Base-by-base conservation (phyloP, 1,140 invertebrate species). In the Piezodorus guildinii region DNA sequence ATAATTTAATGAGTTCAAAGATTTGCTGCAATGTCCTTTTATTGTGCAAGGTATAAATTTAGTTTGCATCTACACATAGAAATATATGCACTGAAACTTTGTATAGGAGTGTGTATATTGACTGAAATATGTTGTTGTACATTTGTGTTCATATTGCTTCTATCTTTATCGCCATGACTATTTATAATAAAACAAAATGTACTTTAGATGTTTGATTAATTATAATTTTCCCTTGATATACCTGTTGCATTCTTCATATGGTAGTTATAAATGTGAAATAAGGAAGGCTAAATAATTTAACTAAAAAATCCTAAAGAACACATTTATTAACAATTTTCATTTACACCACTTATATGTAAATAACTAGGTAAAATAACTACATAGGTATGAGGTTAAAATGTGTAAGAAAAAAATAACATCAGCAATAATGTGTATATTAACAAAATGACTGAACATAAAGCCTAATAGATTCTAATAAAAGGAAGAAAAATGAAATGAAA, bases 111-210 rank as follows among this genome's bases (percentile, higher is more conserved):
- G 52, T 56, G 52, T 23, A 56, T 56, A 56, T 56, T 25, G 52
- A 56, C 52, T 56, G 52, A 56, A 21, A 21, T 56, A 56, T 56
- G 52, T 56, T 56, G 23, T 56, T 56, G 52, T 56, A 56, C 52
- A 56, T 56, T 56, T 56, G 52, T 56, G 52, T 56, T 56, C 52
- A 56, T 56, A 56, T 23, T 56, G 52, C 52, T 56, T 56, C 23
- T 56, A 56, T 56, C 52, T 23, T 25, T 56, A 56, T 23, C 23
- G 52, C 52, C 23, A 56, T 56, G 52, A 56, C 3, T 56, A 56
- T 56, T 56, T 56, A 56, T 49, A 56, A 56, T 56, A 56, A 56
- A 23, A 56, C 14, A 23, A 56, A 56, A 56, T 56, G 52, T 56
- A 25, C 15, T 21, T 56, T 56, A 56, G 52, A 8, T 23, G 52